Evolutionary conservation across 2,797 vertebrate species (phyloP).

Genomic region (Diplodus sargus): DNA sequence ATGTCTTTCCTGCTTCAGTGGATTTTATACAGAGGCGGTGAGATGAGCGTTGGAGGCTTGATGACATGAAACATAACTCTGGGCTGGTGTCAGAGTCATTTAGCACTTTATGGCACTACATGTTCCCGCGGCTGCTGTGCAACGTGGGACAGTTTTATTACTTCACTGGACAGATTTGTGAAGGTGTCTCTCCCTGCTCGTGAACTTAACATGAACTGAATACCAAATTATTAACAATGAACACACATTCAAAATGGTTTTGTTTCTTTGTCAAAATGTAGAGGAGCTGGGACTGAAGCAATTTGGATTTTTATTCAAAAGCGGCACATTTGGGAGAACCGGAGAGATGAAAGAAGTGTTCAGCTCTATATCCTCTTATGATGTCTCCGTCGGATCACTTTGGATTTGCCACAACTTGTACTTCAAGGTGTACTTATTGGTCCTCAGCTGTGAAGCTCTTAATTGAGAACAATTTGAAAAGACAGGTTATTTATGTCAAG

Average conservation of each 20-base stretch:
- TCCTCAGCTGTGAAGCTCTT: neutral
- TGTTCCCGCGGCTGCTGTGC: constrained; percentile 17
- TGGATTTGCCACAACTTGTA: neutral
- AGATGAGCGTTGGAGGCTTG: constrained; percentile 42
- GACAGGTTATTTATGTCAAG: too few species aligned
- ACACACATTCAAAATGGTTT: constrained; percentile 21
- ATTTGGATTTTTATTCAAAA: neutral
- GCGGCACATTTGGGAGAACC: neutral
- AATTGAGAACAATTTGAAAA: too few species aligned
- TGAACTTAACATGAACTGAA: constrained; percentile 23
- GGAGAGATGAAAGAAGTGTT: neutral
- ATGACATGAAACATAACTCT: constrained; percentile 52
- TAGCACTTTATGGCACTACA: constrained; percentile 35
- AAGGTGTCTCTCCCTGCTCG: neutral
- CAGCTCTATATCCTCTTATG: neutral
- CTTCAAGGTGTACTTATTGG: neutral
- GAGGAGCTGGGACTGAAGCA: neutral
- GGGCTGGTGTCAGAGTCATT: constrained; percentile 40
- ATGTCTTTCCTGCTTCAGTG: constrained; percentile 30
- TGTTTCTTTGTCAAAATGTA: neutral
- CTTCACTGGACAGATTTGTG: constrained; percentile 6
- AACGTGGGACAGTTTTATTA: constrained; percentile 32
- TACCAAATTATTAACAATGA: constrained; percentile 13
- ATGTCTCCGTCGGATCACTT: neutral
- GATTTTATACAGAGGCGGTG: constrained; percentile 39